These are phyloP conservation scores for Botrylloides violaceus DNA, from an alignment of 23 tunicate genomes.

Conservation along the genomic window DNA sequence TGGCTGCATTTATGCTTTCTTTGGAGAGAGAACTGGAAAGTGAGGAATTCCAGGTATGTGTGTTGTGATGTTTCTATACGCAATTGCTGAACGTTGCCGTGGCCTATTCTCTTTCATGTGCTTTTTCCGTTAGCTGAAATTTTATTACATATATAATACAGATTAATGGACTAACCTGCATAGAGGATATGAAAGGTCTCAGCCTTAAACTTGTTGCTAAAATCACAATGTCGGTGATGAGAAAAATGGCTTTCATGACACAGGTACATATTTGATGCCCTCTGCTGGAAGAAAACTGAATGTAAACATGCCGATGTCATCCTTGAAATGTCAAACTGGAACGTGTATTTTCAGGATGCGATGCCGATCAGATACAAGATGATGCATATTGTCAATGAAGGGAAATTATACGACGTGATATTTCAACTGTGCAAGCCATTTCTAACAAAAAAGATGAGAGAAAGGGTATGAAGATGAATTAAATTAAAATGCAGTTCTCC, in stretches of 20 bases:
- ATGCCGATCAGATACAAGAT: slow-evolving; percentile 75
- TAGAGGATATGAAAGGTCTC: slow-evolving; percentile 57
- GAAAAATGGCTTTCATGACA: slow-evolving; percentile 34
- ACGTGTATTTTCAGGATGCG: slow-evolving; percentile 54
- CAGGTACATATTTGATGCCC: not conserved
- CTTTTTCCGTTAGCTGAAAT: too few relatives aligned
- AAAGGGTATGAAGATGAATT: slow-evolving; percentile 3
- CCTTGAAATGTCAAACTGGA: not conserved
- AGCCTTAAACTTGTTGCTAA: slow-evolving; percentile 31
- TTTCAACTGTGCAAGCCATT: slow-evolving; percentile 42
- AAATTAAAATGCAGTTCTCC: too few relatives aligned
- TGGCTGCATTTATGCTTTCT: slow-evolving; percentile 34
- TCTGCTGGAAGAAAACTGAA: not conserved
- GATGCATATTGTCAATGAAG: slow-evolving; percentile 55
- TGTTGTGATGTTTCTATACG: not conserved
- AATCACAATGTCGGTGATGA: slow-evolving; percentile 40
- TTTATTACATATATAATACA: too few relatives aligned
- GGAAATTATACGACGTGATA: slow-evolving; percentile 30
- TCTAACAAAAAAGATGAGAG: slow-evolving; percentile 44
- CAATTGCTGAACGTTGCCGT: not conserved
- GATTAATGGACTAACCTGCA: slow-evolving; percentile 45
- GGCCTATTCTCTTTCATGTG: too few relatives aligned
- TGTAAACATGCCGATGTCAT: not conserved
- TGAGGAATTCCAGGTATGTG: slow-evolving; percentile 44
- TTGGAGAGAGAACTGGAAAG: slow-evolving; percentile 43